Conservation (phyloP, 2,888 invertebrate species). For the Cactoblastis cactorum region DNA sequence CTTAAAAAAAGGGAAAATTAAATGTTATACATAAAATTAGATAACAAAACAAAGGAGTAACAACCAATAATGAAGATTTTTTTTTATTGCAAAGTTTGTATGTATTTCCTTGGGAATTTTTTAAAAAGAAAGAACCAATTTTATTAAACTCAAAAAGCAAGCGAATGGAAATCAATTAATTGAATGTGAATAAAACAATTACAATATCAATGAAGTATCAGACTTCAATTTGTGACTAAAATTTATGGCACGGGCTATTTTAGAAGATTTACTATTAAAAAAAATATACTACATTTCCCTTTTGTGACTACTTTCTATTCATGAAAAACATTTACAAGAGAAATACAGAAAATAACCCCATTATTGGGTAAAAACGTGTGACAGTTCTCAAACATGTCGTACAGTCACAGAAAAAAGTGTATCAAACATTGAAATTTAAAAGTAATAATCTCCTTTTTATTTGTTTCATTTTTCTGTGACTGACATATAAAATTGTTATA, state of each 20-base stretch:
- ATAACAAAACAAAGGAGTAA: slow-evolving; percentile 72
- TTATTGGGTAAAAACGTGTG: slow-evolving; percentile 5
- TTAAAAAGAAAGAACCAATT: slow-evolving; percentile 23
- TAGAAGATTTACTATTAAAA: slow-evolving; percentile 19
- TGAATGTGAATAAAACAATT: slow-evolving; percentile 9
- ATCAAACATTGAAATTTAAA: not conserved
- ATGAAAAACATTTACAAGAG: not conserved
- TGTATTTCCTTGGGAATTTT: slow-evolving; percentile 14
- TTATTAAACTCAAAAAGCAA: slow-evolving; percentile 7
- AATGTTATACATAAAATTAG: slow-evolving; percentile 68
- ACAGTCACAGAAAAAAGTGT: slow-evolving; percentile 2
- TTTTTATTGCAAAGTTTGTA: slow-evolving; percentile 17
- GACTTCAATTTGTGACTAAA: slow-evolving; percentile 25
- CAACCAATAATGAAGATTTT: slow-evolving; percentile 53
- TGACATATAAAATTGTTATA: slow-evolving; percentile 16
- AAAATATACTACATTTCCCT: slow-evolving; percentile 1
- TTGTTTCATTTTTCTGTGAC: slow-evolving; percentile 1
- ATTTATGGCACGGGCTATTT: slow-evolving; percentile 46
- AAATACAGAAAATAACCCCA: slow-evolving; percentile 3
- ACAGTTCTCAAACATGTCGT: slow-evolving; percentile 5
- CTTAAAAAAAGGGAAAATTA: slow-evolving; percentile 49
- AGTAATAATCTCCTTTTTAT: not conserved
- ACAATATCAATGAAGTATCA: slow-evolving; percentile 15
- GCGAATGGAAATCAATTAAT: not conserved
- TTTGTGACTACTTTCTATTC: not conserved